phyloP scores from a whole-genome alignment of 2,113 vertebrate species.

The Xiphophorus couchianus region DNA sequence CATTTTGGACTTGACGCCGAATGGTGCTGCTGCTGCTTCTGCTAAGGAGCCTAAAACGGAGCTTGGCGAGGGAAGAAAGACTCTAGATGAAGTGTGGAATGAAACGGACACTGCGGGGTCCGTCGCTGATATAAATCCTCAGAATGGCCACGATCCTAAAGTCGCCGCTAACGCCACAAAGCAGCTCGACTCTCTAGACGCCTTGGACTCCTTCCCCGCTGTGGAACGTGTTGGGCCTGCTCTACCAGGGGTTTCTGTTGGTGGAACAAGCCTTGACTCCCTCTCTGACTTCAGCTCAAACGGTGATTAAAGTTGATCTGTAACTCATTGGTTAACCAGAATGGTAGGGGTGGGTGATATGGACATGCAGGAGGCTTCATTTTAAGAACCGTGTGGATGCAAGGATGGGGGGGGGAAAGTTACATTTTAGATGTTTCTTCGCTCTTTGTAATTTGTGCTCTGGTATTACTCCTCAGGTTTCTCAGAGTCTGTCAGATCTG shows the following conservation, averaged over 20 bases:
- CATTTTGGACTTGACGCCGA: not conserved
- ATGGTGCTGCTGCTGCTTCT: not conserved
- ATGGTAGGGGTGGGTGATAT: too few species aligned
- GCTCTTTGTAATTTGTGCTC: constrained; percentile 2
- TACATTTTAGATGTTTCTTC: not conserved
- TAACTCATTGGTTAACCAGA: too few species aligned
- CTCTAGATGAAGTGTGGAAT: constrained; percentile 42
- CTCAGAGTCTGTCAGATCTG: constrained; percentile 13
- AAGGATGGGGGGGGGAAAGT: too few species aligned
- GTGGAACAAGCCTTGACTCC: constrained; percentile 54
- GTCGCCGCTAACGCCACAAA: not conserved
- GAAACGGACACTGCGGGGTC: constrained; percentile 8
- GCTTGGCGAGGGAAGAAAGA: not conserved
- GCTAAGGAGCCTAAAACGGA: not conserved
- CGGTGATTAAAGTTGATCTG: constrained; percentile 51
- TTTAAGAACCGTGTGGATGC: too few species aligned
- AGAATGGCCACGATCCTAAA: not conserved
- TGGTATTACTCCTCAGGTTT: constrained; percentile 37
- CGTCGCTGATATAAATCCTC: not conserved
- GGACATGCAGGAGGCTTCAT: too few species aligned
- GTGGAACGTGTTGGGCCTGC: constrained; percentile 67
- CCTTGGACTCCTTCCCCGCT: constrained; percentile 83
- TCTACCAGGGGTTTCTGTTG: constrained; percentile 27
- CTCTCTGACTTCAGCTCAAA: constrained; percentile 64
- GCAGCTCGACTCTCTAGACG: constrained; percentile 62